Base-by-base conservation (phyloP, 2,888 invertebrate species). In the Marasmarcha lunaedactyla region DNA sequence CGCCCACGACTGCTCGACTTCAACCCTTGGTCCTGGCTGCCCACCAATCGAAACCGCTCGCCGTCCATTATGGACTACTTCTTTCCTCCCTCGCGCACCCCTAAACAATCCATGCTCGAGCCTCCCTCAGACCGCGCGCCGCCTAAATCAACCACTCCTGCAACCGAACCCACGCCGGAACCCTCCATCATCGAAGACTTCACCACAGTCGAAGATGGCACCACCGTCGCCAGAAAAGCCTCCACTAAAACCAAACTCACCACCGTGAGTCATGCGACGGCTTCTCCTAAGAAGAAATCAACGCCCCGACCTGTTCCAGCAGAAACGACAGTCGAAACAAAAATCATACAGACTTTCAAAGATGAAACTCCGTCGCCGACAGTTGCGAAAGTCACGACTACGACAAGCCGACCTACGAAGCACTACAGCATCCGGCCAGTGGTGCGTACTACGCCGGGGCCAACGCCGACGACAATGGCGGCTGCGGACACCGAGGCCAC, bases 401-500 rank as follows among this genome's bases (percentile, higher is more conserved):
- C 73, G 44, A 71, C 78, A 38, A 63, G 63, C 46, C 67, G 73
- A 41, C 78, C 87, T 36, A 77, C 85, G 42, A 81, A 84, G 52
- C 78, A 81, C 51, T 87, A 87, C 49, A 84, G 86, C 37, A 86
- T 87, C 44, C 76, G 84, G 51, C 76, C 73, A 43, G 47, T 70
- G 43, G 65, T 78, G 53, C 65, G 78, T 40, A 78, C 72, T 20
- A 76, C 79, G 10, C 60, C 63, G 43, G 71, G 69, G 47, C 69
- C 70, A 44, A 70, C 71, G 26, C 68, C 70, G 44, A 70, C 71
- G 25, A 70, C 71, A 20, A 61, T 63, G 38, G 68, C 67, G 57
- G 85, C 72, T 56, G 85, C 73, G 51, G 85, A 72, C 56, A 86
- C 70, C 58, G 85, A 79, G 60, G 86, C 72, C 63, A 81, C 73